phyloP scores from a whole-genome alignment of 2,888 invertebrate genomes.

The Plagodis pulveraria region DNA sequence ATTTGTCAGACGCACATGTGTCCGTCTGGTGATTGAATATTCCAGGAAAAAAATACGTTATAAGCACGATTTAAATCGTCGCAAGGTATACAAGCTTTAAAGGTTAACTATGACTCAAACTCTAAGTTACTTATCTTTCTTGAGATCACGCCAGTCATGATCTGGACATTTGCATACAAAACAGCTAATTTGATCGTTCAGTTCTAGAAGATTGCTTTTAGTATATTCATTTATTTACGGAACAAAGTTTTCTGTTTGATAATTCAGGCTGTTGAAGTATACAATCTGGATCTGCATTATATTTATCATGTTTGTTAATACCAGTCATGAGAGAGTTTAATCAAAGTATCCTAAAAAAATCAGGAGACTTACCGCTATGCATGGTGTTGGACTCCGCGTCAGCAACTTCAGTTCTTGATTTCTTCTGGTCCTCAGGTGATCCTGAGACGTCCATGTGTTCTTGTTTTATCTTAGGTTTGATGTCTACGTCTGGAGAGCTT shows the following conservation, averaged over 20 bases:
- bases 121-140: neutral
- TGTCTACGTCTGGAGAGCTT: constrained; percentile 80
- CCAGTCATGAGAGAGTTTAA: no score
- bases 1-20: constrained; percentile 60
- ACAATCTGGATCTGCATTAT: no score
- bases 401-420: constrained; percentile 91
- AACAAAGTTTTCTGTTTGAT: no score
- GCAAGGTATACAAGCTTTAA: neutral
- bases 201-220: no score
- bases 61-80: constrained; percentile 4
- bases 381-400: constrained; percentile 96
- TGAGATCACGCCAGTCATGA: neutral
- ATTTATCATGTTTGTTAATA: no score
- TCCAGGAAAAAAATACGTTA: constrained; percentile 33
- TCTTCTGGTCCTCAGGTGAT: constrained; percentile 88
- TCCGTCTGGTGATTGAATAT: constrained; percentile 31
- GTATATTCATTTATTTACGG: no score
- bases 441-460: constrained; percentile 88
- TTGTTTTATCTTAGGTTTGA: constrained; percentile 86
- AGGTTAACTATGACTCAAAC: neutral
- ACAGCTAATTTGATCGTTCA: neutral
- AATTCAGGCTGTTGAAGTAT: no score
- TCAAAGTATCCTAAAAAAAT: no score
- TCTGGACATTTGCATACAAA: neutral
- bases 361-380: constrained; percentile 91